Conservation (phyloP, 2,797 vertebrate species). For the Hemibagrus guttatus region DNA sequence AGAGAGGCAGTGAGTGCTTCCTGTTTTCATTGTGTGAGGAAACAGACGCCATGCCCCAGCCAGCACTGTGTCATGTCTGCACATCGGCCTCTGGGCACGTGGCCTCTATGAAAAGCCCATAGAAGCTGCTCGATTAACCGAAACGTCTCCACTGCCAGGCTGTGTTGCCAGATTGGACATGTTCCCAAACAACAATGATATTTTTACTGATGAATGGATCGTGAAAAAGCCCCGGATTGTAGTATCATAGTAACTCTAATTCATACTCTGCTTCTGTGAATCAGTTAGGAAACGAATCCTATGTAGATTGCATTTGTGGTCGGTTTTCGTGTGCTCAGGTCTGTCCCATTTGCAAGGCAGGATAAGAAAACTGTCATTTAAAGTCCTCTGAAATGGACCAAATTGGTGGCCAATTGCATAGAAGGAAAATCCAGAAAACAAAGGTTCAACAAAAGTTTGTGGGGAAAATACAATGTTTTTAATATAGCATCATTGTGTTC, state of each 20-base stretch:
- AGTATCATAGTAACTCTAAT: not conserved
- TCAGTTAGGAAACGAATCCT: not conserved
- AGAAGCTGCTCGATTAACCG: constrained; percentile 31
- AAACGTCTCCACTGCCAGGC: not conserved
- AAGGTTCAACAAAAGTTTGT: not conserved
- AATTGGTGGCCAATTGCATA: not conserved
- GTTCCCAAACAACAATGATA: not conserved
- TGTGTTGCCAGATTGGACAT: not conserved
- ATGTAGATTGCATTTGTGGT: not conserved
- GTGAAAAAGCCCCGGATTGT: not conserved
- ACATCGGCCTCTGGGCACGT: constrained; percentile 36
- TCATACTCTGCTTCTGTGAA: not conserved
- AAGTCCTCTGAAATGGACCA: not conserved
- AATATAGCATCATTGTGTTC: not conserved
- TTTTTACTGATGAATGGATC: not conserved
- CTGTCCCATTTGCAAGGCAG: not conserved
- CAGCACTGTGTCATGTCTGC: constrained; percentile 21
- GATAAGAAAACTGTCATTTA: not conserved
- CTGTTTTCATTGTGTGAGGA: constrained; percentile 61
- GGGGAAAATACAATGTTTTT: not conserved
- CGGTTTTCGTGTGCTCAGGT: not conserved
- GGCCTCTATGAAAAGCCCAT: constrained; percentile 13
- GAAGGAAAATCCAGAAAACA: not conserved
- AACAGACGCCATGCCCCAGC: constrained; percentile 54
- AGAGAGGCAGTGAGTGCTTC: constrained; percentile 43